Percentiles rank a stretch among this genome's conserved stretches.
Evolutionary conservation across 2,113 vertebrate genomes (phyloP).

Genomic region (Pangasianodon gigas): DNA sequence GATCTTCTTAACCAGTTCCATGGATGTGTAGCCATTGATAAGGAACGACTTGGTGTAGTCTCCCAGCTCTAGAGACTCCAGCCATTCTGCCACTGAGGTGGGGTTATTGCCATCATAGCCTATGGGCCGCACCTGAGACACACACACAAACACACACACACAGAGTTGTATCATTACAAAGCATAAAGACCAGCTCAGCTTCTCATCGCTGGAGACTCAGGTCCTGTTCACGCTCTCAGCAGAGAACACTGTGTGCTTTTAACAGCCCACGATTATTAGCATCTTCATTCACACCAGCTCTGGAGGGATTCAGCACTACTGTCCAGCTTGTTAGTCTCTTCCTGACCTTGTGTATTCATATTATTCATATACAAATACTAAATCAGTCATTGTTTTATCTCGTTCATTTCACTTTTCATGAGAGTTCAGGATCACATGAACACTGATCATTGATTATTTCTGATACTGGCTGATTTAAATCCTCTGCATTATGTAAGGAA

Average conservation of each 20-base stretch:
- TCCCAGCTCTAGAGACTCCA: slow-evolving; percentile 94
- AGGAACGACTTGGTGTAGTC: slow-evolving; percentile 98
- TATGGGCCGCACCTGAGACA: slow-evolving; percentile 85
- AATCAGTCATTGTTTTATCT: not conserved
- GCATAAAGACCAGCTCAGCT: not conserved
- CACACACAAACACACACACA: not conserved
- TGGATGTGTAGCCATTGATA: slow-evolving; percentile 96
- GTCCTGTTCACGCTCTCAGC: not conserved
- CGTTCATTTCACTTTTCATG: not conserved
- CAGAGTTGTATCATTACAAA: not conserved
- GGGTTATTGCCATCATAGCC: slow-evolving; percentile 94
- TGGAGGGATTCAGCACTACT: not conserved
- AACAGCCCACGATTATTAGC: not conserved
- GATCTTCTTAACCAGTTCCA: slow-evolving; percentile 98
- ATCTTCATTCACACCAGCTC: not conserved
- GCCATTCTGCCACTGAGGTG: slow-evolving; percentile 94
- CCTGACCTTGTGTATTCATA: not conserved
- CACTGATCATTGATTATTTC: not conserved
- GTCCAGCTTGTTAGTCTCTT: not conserved
- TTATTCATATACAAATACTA: not conserved
- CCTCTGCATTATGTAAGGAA: not conserved
- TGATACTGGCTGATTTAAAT: not conserved
- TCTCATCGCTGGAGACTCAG: not conserved
- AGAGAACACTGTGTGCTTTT: not conserved
- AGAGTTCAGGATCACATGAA: not conserved